Conservation (phyloP, 2,113 vertebrate species). For the Aegithalos caudatus region DNA sequence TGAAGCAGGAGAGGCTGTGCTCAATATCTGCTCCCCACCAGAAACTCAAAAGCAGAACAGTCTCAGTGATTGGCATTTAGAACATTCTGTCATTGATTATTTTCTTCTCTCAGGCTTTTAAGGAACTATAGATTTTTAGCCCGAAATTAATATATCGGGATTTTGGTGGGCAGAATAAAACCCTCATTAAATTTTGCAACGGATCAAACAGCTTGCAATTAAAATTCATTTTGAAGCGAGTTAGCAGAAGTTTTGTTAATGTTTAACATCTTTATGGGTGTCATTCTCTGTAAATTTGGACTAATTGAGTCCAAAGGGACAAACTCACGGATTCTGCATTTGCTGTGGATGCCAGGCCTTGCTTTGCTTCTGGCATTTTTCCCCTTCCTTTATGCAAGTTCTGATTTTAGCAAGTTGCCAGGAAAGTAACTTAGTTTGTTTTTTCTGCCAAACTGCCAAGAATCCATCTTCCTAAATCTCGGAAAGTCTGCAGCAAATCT, state of each 20-base stretch:
- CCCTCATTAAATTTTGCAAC: not conserved
- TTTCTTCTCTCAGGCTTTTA: not conserved
- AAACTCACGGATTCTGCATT: slow-evolving; percentile 55
- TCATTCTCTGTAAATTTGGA: slow-evolving; percentile 63
- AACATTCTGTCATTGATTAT: not conserved
- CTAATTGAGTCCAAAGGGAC: slow-evolving; percentile 80
- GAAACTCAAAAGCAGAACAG: not conserved
- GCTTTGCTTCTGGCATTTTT: slow-evolving; percentile 34
- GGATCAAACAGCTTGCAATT: slow-evolving; percentile 29
- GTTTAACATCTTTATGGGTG: slow-evolving; percentile 65
- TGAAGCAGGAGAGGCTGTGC: not conserved
- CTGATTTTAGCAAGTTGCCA: not conserved
- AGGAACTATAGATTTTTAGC: not conserved
- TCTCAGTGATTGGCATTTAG: not conserved
- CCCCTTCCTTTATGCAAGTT: not conserved
- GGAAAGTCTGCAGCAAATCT: not conserved
- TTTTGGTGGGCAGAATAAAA: not conserved
- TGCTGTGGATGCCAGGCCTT: slow-evolving; percentile 12
- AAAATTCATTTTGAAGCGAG: slow-evolving; percentile 39
- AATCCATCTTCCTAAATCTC: not conserved
- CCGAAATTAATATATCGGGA: not conserved
- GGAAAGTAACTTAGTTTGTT: not conserved
- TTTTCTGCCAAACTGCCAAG: not conserved
- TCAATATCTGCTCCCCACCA: not conserved
- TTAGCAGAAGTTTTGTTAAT: slow-evolving; percentile 60